These are phyloP conservation scores for Patiria pectinifera DNA, from an alignment of 53 echinoderm and acorn worm genomes.

Conservation along the genomic window DNA sequence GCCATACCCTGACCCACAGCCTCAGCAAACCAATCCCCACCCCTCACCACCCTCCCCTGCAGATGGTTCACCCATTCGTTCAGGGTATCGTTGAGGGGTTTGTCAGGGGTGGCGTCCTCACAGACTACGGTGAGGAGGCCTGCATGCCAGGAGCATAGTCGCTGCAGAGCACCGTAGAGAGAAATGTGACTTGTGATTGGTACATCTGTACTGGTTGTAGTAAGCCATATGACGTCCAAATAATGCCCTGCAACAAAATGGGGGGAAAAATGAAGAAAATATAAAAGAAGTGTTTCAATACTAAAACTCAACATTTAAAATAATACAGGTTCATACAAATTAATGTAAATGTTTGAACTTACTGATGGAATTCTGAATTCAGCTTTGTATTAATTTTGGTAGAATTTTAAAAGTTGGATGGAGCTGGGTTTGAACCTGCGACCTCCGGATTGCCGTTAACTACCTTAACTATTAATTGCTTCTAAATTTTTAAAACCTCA, in stretches of 20 bases:
- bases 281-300: not conserved
- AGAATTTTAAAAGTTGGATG: too few species aligned
- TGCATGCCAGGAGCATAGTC: slow-evolving; percentile 68
- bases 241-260: slow-evolving; percentile 39
- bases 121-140: slow-evolving; percentile 41
- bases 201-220: not conserved
- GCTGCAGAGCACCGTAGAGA: slow-evolving; percentile 65
- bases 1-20: slow-evolving; percentile 32
- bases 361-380: too few species aligned
- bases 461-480: too few species aligned
- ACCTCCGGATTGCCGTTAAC: too few species aligned
- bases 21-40: not conserved
- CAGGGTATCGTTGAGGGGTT: slow-evolving; percentile 23
- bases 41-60: slow-evolving; percentile 34
- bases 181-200: slow-evolving; percentile 39
- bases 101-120: not conserved
- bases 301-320: too few species aligned
- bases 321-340: too few species aligned
- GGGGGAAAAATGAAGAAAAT: not conserved
- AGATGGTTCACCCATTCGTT: slow-evolving; percentile 57
- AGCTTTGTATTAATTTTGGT: too few species aligned
- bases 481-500: too few species aligned
- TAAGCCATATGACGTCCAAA: slow-evolving; percentile 66
- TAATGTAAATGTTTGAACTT: too few species aligned
- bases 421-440: too few species aligned